These are phyloP conservation scores for Thera obeliscata DNA, from an alignment of 2,888 invertebrate species.

Conservation along the genomic window DNA sequence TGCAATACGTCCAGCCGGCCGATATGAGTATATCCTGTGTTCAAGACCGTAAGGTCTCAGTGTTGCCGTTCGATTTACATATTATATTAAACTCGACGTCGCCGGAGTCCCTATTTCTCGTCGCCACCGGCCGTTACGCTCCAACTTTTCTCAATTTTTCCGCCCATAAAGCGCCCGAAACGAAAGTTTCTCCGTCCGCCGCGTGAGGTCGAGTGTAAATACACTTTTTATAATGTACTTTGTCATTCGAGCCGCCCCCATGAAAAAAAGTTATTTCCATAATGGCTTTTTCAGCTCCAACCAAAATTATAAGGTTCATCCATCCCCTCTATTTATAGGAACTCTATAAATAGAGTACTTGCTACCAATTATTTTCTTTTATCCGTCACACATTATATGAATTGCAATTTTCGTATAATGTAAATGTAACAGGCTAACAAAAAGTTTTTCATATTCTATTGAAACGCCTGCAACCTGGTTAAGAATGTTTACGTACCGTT, in stretches of 20 bases:
- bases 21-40: slow-evolving; percentile 73
- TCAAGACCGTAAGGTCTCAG: slow-evolving; percentile 73
- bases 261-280: slow-evolving; percentile 70
- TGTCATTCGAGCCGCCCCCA: slow-evolving; percentile 72
- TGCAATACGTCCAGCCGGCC: slow-evolving; percentile 76
- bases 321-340: slow-evolving; percentile 5
- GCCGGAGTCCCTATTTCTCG: slow-evolving; percentile 67
- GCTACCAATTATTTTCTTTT: neutral
- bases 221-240: slow-evolving; percentile 82
- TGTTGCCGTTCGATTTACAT: slow-evolving; percentile 81
- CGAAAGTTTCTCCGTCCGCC: slow-evolving; percentile 77
- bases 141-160: slow-evolving; percentile 84
- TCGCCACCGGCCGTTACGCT: slow-evolving; percentile 82
- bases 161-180: slow-evolving; percentile 81
- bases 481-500: slow-evolving; percentile 15
- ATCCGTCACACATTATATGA: neutral
- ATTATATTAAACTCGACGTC: slow-evolving; percentile 82
- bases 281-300: slow-evolving; percentile 51
- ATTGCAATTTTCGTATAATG: neutral
- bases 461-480: slow-evolving; percentile 14
- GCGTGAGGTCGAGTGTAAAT: slow-evolving; percentile 82
- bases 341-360: slow-evolving; percentile 8
- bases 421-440: neutral
- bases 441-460: neutral
- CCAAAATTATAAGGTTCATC: slow-evolving; percentile 29